phyloP scores from a whole-genome alignment of 2,888 invertebrate genomes.

The Ornithoptera priamus region DNA sequence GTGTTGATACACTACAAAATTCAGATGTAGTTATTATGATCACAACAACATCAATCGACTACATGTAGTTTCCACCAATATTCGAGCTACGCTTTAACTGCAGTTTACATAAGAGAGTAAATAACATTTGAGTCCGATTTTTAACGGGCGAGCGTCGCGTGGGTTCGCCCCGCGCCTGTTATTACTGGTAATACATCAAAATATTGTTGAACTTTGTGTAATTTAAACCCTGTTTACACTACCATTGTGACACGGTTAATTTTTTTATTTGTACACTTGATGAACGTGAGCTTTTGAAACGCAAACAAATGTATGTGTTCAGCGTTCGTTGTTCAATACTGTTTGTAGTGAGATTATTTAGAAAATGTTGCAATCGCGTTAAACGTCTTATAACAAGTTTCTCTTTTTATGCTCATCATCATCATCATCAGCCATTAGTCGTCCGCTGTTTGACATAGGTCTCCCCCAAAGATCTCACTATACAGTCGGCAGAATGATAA shows the following conservation, averaged over 20 bases:
- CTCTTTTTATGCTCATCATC: no score
- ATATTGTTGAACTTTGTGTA: conserved; percentile 66
- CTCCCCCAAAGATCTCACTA: no score
- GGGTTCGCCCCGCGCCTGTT: conserved; percentile 52
- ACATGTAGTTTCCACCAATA: conserved; percentile 15
- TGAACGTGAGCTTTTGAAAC: conserved; percentile 36
- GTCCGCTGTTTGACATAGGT: no score
- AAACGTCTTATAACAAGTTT: no score
- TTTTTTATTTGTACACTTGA: conserved; percentile 36
- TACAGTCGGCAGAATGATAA: no score
- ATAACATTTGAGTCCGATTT: conserved; percentile 67
- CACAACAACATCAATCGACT: conserved; percentile 4
- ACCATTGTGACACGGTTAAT: conserved; percentile 40
- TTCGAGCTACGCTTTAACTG: conserved; percentile 45
- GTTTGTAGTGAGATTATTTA: no score
- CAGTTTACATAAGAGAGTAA: conserved; percentile 55
- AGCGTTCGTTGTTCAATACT: no score
- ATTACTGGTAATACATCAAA: conserved; percentile 77
- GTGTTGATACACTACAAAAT: no score
- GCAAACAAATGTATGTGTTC: conserved; percentile 32
- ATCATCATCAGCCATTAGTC: no score
- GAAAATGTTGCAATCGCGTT: no score
- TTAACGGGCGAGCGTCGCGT: conserved; percentile 57
- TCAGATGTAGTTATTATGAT: no score
- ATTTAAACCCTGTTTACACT: conserved; percentile 63